Percentiles rank a stretch among this genome's conserved stretches.
Evolutionary conservation across 2,797 vertebrate species (phyloP).

Genomic region (Salmo trutta): DNA sequence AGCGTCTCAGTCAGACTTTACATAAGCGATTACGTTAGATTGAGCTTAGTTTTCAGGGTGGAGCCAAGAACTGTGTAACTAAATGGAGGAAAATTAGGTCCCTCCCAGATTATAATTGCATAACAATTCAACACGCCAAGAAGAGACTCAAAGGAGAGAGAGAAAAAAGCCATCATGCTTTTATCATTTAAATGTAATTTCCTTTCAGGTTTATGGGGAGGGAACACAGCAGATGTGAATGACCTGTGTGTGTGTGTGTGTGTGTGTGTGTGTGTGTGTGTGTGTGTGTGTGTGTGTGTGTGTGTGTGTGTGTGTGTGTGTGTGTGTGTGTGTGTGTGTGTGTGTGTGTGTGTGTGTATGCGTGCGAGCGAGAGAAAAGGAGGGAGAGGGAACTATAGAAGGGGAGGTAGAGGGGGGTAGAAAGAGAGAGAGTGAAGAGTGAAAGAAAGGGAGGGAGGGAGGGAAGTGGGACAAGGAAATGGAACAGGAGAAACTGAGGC

Average conservation of each 20-base stretch:
- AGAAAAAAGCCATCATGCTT: slow-evolving; percentile 22
- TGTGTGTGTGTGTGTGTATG: too few species aligned
- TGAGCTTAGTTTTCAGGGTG: slow-evolving; percentile 29
- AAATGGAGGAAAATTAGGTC: slow-evolving; percentile 30
- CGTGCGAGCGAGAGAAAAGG: too few species aligned
- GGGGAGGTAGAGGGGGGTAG: too few species aligned
- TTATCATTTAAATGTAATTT: slow-evolving; percentile 40
- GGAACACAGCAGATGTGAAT: not conserved
- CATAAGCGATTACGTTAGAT: slow-evolving; percentile 49
- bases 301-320: slow-evolving; percentile 9
- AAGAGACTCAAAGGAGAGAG: slow-evolving; percentile 16
- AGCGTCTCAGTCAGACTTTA: slow-evolving; percentile 33
- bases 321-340: slow-evolving; percentile 8
- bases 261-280: slow-evolving; percentile 6
- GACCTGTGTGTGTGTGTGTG: slow-evolving; percentile 3
- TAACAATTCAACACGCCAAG: slow-evolving; percentile 43
- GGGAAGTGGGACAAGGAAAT: not conserved
- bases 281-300: not conserved
- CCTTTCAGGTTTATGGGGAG: slow-evolving; percentile 24
- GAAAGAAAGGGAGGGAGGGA: too few species aligned
- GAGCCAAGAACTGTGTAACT: slow-evolving; percentile 38
- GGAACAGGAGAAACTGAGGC: not conserved
- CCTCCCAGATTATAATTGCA: slow-evolving; percentile 48
- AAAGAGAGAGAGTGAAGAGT: too few species aligned
- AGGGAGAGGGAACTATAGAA: too few species aligned